phyloP scores from a whole-genome alignment of 2,797 vertebrate genomes.

The Helarctos malayanus region DNA sequence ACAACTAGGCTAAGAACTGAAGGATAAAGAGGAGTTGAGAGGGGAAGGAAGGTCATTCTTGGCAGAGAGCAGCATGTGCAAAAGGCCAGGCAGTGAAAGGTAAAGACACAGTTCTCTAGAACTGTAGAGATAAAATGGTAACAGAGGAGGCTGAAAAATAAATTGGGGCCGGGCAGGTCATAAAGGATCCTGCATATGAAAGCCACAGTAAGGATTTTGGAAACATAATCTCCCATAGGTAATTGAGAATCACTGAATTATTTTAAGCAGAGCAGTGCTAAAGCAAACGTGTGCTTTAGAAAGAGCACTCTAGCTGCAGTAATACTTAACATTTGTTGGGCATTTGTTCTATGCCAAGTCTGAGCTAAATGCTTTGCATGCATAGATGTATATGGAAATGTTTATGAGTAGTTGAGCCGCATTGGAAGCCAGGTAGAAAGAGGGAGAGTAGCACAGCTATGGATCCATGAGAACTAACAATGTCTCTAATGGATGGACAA shows the following conservation, averaged over 20 bases:
- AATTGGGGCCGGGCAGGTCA: background rate
- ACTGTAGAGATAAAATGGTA: background rate
- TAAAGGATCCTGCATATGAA: background rate
- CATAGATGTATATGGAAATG: background rate
- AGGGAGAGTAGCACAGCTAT: background rate
- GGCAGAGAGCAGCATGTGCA: background rate
- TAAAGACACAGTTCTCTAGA: background rate
- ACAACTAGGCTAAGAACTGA: background rate
- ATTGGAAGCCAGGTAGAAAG: background rate
- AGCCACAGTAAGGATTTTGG: background rate
- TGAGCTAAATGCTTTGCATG: slow-evolving; percentile 10
- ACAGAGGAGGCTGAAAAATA: background rate
- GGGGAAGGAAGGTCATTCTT: slow-evolving; percentile 40
- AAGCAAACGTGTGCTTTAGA: background rate
- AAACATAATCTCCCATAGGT: background rate
- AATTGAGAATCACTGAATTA: slow-evolving; percentile 14
- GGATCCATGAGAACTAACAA: background rate
- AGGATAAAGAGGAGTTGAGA: slow-evolving; percentile 48
- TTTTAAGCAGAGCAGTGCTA: background rate
- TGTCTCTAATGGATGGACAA: background rate
- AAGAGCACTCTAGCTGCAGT: slow-evolving; percentile 8
- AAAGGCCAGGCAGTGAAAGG: slow-evolving; percentile 3
- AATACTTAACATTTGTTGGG: slow-evolving; percentile 21
- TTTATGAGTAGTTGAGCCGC: background rate
- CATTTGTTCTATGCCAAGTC: background rate